Conservation (phyloP, 1,140 invertebrate species). For the Xylocopa sonorina region DNA sequence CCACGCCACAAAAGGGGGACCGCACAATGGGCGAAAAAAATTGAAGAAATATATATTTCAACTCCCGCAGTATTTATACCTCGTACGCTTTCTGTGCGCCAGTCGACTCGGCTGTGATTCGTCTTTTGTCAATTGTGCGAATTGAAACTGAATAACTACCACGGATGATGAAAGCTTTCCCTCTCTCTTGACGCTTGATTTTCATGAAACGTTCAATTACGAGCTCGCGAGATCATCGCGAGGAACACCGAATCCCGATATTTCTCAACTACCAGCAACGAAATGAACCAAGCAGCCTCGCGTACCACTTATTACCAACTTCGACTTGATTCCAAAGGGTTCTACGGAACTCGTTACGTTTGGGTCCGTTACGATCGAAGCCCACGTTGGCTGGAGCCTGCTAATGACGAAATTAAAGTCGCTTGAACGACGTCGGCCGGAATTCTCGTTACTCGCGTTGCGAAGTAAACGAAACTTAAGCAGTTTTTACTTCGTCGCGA, state of each 20-base stretch:
- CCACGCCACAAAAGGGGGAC: no score
- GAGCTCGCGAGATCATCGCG: constrained; percentile 15
- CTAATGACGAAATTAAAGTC: constrained; percentile 52
- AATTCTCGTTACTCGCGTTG: constrained; percentile 22
- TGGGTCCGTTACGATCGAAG: constrained; percentile 8
- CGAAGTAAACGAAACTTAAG: not conserved
- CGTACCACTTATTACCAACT: constrained; percentile 12
- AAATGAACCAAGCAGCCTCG: constrained; percentile 29
- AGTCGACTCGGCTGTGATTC: no score
- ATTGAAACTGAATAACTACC: no score
- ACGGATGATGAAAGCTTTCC: no score
- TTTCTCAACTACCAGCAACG: constrained; percentile 39
- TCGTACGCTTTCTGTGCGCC: no score
- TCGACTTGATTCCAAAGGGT: constrained; percentile 27
- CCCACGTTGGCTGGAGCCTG: not conserved
- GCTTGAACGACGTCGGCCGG: constrained; percentile 18
- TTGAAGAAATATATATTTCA: no score
- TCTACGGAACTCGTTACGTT: constrained; percentile 46
- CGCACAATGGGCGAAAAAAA: no score
- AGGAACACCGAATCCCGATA: constrained; percentile 31
- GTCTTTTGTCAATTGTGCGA: no score
- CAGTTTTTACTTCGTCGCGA: no score
- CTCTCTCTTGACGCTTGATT: not conserved
- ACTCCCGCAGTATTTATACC: no score
- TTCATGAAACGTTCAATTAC: constrained; percentile 32